These are phyloP conservation scores for Drosophila pectinifera DNA, from an alignment of 1,140 invertebrate species.

Conservation along the genomic window DNA sequence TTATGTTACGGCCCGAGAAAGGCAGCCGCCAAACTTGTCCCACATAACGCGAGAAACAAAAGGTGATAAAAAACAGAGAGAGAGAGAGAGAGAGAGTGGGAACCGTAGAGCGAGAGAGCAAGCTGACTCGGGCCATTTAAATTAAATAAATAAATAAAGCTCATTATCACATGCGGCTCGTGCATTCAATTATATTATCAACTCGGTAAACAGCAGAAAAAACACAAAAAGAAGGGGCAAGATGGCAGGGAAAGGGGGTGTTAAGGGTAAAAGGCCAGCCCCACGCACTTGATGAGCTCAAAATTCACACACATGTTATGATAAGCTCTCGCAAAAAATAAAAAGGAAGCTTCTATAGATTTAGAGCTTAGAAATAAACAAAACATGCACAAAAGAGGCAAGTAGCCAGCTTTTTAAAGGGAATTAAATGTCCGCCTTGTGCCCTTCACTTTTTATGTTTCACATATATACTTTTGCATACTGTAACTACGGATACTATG, in stretches of 20 bases:
- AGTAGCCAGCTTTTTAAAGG: constrained; percentile 17
- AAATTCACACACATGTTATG: constrained; percentile 13
- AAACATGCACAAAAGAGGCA: not conserved
- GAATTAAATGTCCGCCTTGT: constrained; percentile 5
- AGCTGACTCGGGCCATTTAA: constrained; percentile 12
- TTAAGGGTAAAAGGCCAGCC: not conserved
- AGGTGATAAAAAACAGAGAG: not conserved
- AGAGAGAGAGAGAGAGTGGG: not conserved
- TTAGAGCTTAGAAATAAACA: not conserved
- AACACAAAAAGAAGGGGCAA: not conserved
- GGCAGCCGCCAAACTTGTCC: constrained; percentile 24
- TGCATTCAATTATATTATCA: constrained; percentile 76
- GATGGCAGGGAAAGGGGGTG: not conserved
- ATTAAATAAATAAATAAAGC: constrained; percentile 80
- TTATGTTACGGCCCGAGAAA: constrained; percentile 40
- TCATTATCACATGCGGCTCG: constrained; percentile 78
- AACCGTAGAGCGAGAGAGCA: not conserved
- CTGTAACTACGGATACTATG: constrained; percentile 35
- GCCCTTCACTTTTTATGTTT: constrained; percentile 26
- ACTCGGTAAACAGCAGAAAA: constrained; percentile 15
- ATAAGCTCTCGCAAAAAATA: constrained; percentile 5
- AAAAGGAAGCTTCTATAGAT: not conserved
- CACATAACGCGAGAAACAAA: constrained; percentile 38
- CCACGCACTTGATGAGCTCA: constrained; percentile 12
- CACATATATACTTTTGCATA: constrained; percentile 28